A percentile compares a stretch with the other conserved stretches of the same genome.
These are phyloP conservation scores for Bombus ignitus DNA, from an alignment of 1,140 invertebrate species.

Conservation along the genomic window DNA sequence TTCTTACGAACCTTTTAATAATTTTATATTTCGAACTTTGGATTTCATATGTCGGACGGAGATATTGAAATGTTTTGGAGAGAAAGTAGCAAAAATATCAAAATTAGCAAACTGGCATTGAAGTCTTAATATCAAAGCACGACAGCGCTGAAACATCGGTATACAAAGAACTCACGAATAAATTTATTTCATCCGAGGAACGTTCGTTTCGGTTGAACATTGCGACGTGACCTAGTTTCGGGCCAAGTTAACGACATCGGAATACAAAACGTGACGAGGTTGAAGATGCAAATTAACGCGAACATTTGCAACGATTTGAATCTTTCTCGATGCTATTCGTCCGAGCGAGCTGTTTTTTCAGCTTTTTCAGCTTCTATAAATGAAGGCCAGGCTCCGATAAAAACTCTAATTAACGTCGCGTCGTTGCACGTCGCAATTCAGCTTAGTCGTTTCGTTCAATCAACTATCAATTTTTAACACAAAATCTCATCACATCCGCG, in stretches of 20 bases:
- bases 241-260: conserved; percentile 49
- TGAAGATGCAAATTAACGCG: conserved; percentile 49
- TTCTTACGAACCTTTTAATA: too few species aligned
- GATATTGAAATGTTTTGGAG: neutral
- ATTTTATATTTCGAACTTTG: too few species aligned
- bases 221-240: conserved; percentile 38
- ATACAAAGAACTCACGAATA: conserved; percentile 3
- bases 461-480: neutral
- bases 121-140: neutral
- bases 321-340: neutral
- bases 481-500: too few species aligned
- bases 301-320: neutral
- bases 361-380: neutral
- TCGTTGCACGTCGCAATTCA: too few species aligned
- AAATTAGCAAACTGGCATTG: too few species aligned
- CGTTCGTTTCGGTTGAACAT: conserved; percentile 38
- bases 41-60: too few species aligned
- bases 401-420: neutral
- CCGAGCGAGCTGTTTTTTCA: neutral
- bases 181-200: conserved; percentile 44
- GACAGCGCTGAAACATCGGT: neutral
- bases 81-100: neutral
- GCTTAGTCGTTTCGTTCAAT: neutral
- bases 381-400: neutral
- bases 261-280: conserved; percentile 48